Conservation (phyloP, 2,888 invertebrate species). For the Athalia cordata region DNA sequence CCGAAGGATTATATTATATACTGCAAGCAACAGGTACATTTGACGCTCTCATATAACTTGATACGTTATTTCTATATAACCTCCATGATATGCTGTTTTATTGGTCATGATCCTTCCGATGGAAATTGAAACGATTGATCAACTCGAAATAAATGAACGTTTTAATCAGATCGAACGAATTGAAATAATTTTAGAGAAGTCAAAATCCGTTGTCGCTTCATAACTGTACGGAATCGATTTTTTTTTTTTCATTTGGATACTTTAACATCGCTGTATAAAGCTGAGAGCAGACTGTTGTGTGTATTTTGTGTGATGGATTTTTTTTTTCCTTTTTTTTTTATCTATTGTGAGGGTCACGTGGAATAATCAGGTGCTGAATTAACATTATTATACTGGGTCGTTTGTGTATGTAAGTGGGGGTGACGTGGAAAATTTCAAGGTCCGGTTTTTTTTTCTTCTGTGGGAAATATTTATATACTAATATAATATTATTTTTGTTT, state of each 20-base stretch:
- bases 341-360: constrained; percentile 16
- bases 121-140: constrained; percentile 7
- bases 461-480: constrained; percentile 6
- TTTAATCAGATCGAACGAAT: neutral
- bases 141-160: neutral
- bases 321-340: constrained; percentile 34
- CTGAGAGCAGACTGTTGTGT: constrained; percentile 67
- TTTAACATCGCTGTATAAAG: constrained; percentile 54
- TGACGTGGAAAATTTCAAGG: constrained; percentile 49
- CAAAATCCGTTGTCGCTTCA: constrained; percentile 10
- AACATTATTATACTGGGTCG: constrained; percentile 46
- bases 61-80: neutral
- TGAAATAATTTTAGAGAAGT: neutral
- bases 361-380: neutral
- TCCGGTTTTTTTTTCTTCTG: constrained; percentile 45
- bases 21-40: constrained; percentile 13
- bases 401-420: constrained; percentile 35
- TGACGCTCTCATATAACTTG: neutral
- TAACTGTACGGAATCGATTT: constrained; percentile 72
- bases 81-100: constrained; percentile 52
- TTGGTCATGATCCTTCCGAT: constrained; percentile 46
- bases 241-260: constrained; percentile 68
- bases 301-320: constrained; percentile 42
- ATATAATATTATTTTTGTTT: constrained; percentile 6
- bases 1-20: neutral